Evolutionary conservation across 2,888 invertebrate species (phyloP).

Genomic region (Stenolophus ochropezus): DNA sequence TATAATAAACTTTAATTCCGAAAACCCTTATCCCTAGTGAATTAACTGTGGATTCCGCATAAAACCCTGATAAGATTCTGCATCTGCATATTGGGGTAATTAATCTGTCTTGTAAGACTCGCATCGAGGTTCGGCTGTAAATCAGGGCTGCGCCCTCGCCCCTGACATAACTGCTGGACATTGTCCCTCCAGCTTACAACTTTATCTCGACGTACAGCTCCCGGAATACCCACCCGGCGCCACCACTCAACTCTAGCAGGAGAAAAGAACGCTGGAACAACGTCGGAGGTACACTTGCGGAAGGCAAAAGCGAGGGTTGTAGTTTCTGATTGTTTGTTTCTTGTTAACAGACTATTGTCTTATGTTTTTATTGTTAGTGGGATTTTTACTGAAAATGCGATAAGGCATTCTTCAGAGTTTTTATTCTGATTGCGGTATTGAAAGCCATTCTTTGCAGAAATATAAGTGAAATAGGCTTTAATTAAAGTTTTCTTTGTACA

Average conservation of each 20-base stretch:
- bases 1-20: no score
- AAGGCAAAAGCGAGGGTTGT: background rate
- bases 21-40: no score
- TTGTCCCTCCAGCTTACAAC: constrained; percentile 58
- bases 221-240: background rate
- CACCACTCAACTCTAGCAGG: background rate
- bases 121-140: constrained; percentile 56
- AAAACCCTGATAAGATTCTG: constrained; percentile 18
- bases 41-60: background rate
- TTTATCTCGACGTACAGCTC: constrained; percentile 16
- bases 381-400: background rate
- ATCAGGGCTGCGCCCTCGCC: constrained; percentile 41
- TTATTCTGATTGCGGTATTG: background rate
- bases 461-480: no score
- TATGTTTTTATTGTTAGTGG: constrained; percentile 11
- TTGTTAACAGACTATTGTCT: constrained; percentile 14
- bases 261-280: background rate
- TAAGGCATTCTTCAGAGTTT: background rate
- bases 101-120: constrained; percentile 59
- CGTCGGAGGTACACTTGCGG: background rate
- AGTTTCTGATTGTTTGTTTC: constrained; percentile 6
- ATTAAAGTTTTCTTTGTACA: no score
- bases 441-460: no score
- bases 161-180: constrained; percentile 55
- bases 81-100: constrained; percentile 37